phyloP scores from a whole-genome alignment of 2,888 invertebrate species.

The Sinohyriopsis cumingii region DNA sequence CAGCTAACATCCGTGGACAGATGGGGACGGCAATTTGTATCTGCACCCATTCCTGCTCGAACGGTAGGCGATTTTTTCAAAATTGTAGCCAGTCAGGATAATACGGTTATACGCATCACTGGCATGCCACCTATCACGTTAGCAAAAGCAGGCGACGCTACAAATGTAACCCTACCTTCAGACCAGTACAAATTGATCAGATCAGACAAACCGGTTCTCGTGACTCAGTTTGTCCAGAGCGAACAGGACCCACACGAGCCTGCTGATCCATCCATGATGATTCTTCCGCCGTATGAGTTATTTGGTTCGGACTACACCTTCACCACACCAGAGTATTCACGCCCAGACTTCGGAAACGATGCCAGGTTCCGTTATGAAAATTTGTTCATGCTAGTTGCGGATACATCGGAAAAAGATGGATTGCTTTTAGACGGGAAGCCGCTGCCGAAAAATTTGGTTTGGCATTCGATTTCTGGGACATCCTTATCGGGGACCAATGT shows the following conservation, averaged over 20 bases:
- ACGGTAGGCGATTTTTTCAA: conserved; percentile 55
- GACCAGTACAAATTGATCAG: conserved; percentile 27
- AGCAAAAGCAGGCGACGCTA: conserved; percentile 23
- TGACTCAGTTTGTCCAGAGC: conserved; percentile 47
- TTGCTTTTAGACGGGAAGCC: conserved; percentile 42
- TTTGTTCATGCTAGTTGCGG: conserved; percentile 39
- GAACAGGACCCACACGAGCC: conserved; percentile 40
- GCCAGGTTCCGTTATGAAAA: conserved; percentile 24
- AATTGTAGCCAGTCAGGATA: conserved; percentile 41
- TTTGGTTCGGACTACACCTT: conserved; percentile 51
- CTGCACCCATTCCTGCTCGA: conserved; percentile 55
- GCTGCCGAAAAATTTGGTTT: conserved; percentile 31
- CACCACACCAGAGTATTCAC: conserved; percentile 46
- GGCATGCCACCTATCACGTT: conserved; percentile 28
- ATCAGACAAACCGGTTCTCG: conserved; percentile 33
- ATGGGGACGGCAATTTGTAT: conserved; percentile 60
- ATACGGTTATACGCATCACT: conserved; percentile 30
- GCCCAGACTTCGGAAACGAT: conserved; percentile 28
- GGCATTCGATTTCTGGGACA: conserved; percentile 38
- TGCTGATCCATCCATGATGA: conserved; percentile 58
- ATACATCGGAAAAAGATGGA: conserved; percentile 34
- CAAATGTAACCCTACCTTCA: conserved; percentile 27
- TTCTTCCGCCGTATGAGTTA: conserved; percentile 53
- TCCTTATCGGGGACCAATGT: conserved; percentile 35
- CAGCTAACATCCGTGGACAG: conserved; percentile 51